Evolutionary conservation across 2,113 vertebrate genomes (phyloP), one percentile per base, ranked within the genome.

Genomic region (Pungitius pungitius): DNA sequence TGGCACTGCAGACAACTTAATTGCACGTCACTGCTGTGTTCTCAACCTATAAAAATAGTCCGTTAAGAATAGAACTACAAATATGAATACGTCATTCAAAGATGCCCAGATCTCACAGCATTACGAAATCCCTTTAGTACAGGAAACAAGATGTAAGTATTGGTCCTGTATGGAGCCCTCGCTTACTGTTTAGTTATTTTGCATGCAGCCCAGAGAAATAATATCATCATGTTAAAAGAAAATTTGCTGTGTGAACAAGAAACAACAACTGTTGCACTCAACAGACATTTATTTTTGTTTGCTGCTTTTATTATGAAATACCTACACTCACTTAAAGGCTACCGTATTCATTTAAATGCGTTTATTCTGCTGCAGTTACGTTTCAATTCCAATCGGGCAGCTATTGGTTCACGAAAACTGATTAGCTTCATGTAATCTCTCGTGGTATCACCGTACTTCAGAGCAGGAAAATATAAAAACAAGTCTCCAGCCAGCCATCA

Each of bases 401-500:
- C 6, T 24, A 24, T 75, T 66, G 22, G 12, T 39, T 39, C 9
- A 3, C 4, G n/a, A 18, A 35, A 17, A 22, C 8, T 3, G 18
- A 27, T 12, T 49, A 6, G 20, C 33, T 56, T 1, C 7, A 26
- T 61, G 22, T 6, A 11, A 27, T 55, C 22, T 49, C 14, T 6
- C 1, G 42, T 10, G 5, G n/a, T 51, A 3, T 33, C 26, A 27
- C n/a, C 45, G 1, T 37, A 54, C 35, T 18, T 57, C 52, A 67
- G 45, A 27, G 56, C 79, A 60, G 49, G 11, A 66, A 43, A 51
- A 47, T 5, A 83, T 20, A 40, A 65, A 69, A 65, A 69, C 62
- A 73, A 27, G 59, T 27, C 57, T 74, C 43, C 69, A 74, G 57
- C 30, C 57, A 30, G 43, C 51, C 39, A 55, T 72, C 27, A 69